phyloP scores from a whole-genome alignment of 2,888 invertebrate genomes.

The Malachius bipustulatus region DNA sequence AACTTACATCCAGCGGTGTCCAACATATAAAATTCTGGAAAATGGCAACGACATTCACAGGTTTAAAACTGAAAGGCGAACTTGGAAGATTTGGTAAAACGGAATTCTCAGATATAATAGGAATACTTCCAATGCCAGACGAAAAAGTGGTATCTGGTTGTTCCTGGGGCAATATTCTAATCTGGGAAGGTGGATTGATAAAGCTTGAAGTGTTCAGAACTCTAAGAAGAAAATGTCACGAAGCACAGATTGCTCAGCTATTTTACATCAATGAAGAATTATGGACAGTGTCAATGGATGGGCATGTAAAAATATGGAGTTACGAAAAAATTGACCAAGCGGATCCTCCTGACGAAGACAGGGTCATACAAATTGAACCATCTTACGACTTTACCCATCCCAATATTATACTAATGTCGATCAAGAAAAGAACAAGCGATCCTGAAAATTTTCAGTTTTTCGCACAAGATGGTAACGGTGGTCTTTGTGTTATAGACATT shows the following conservation, averaged over 20 bases:
- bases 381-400: conserved; percentile 64
- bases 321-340: conserved; percentile 85
- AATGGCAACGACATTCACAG: conserved; percentile 84
- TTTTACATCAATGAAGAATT: conserved; percentile 33
- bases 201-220: conserved; percentile 70
- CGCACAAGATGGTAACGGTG: conserved; percentile 80
- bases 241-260: conserved; percentile 59
- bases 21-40: conserved; percentile 83
- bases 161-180: conserved; percentile 82
- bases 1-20: conserved; percentile 64
- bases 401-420: conserved; percentile 39
- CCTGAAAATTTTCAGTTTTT: conserved; percentile 46
- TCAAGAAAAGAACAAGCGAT: conserved; percentile 39
- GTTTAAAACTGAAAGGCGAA: conserved; percentile 76
- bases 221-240: conserved; percentile 62
- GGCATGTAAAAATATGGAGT: conserved; percentile 74
- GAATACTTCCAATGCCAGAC: conserved; percentile 75
- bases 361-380: conserved; percentile 71
- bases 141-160: conserved; percentile 81
- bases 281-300: conserved; percentile 52
- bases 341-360: conserved; percentile 69
- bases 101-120: conserved; percentile 79
- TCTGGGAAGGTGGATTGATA: conserved; percentile 85
- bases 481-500: conserved; percentile 63
- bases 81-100: conserved; percentile 87